phyloP scores from a whole-genome alignment of 53 echinoderm and acorn worm genomes.

The Antedon mediterranea region DNA sequence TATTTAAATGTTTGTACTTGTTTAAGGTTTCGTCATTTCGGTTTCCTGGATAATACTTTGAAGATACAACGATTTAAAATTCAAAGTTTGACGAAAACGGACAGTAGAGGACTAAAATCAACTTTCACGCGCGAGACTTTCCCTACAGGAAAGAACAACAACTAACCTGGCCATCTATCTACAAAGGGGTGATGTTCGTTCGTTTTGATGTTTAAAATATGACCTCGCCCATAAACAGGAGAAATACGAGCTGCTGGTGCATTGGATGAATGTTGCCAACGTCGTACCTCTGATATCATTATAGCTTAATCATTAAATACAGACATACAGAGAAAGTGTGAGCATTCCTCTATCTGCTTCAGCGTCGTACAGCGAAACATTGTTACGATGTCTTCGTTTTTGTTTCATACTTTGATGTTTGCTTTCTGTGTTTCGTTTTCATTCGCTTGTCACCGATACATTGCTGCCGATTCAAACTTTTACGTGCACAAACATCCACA shows the following conservation, averaged over 20 bases:
- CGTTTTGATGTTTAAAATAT: neutral
- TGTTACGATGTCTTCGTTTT: neutral
- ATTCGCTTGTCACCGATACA: neutral
- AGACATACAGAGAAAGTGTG: neutral
- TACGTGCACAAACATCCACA: slow-evolving; percentile 24
- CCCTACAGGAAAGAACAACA: no score
- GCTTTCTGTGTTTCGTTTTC: neutral
- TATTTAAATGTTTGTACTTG: no score
- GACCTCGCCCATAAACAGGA: neutral
- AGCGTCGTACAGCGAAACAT: neutral
- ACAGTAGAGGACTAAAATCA: no score
- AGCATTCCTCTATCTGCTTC: neutral
- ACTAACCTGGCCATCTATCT: no score
- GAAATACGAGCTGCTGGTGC: neutral
- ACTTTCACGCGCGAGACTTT: no score
- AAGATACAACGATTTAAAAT: no score
- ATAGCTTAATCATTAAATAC: neutral
- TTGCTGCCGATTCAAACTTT: neutral
- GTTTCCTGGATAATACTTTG: no score
- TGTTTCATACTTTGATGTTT: neutral
- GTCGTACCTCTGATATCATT: neutral
- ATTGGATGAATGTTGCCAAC: neutral
- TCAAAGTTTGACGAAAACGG: no score
- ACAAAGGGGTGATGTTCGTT: no score
- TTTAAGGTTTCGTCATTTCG: no score